Evolutionary conservation across 1,140 invertebrate genomes (phyloP).

Genomic region (Scaptodrosophila lebanonensis): DNA sequence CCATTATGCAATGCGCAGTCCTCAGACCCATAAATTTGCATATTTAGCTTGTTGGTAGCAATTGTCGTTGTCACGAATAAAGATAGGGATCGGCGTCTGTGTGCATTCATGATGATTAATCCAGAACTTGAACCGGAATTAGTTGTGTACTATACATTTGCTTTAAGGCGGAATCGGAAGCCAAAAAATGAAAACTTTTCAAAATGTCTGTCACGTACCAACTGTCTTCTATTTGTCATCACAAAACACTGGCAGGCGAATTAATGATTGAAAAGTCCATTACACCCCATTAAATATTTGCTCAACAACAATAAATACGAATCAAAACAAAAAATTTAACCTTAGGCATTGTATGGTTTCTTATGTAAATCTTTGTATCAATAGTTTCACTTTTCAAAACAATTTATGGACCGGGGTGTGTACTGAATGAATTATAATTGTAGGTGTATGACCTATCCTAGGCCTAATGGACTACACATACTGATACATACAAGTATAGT

Average conservation of each 20-base stretch:
- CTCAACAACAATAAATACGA: constrained; percentile 13
- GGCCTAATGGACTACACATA: too few species aligned
- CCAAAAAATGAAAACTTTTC: constrained; percentile 20
- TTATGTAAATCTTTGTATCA: constrained; percentile 3
- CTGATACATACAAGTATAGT: too few species aligned
- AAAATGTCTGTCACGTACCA: constrained; percentile 41
- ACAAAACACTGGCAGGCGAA: not conserved
- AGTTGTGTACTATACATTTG: not conserved
- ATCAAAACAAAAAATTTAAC: constrained; percentile 16
- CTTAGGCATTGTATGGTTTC: constrained; percentile 18
- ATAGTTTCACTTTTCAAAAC: too few species aligned
- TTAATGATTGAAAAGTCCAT: constrained; percentile 34
- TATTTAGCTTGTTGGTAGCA: constrained; percentile 22
- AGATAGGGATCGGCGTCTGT: too few species aligned
- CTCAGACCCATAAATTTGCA: constrained; percentile 32
- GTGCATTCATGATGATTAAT: constrained; percentile 36
- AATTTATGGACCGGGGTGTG: too few species aligned
- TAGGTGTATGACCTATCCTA: too few species aligned
- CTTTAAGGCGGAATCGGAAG: constrained; percentile 53
- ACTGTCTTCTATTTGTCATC: constrained; percentile 46
- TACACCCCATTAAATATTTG: constrained; percentile 54
- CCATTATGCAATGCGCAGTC: too few species aligned
- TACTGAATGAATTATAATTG: too few species aligned
- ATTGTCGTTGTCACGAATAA: constrained; percentile 5
- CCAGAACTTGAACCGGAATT: constrained; percentile 43